Base-by-base conservation (phyloP, 2,113 vertebrate species). In the Albula goreensis region DNA sequence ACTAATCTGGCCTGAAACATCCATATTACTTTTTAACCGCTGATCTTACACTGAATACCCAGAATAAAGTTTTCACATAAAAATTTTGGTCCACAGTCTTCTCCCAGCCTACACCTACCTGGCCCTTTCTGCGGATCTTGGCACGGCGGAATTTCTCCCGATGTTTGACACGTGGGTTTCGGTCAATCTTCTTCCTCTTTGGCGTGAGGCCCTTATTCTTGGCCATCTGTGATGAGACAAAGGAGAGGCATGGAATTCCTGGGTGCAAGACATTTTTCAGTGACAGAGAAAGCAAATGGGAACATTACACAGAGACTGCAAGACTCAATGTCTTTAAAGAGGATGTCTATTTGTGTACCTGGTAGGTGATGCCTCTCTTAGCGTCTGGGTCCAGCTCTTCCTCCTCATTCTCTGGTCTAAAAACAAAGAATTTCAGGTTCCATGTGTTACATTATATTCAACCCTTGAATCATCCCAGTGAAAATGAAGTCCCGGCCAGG, bases 91-190 rank as follows among this genome's bases (percentile, higher is more conserved):
- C 53, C 53, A 56, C 53, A 9, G 56, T 15, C 17, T 11, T 15
- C 9, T 60, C 49, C 49, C 10, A 2, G 49, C 60, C 15, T 53
- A 91, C 91, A 88, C 87, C 60, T 87, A 97, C 96, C 92, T 99
- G 98, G 49, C 98, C 98, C 94, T 96, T 97, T 88, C 98, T 95
- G 84, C 97, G 96, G 88, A 99, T 98, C 83, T 97, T 97, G 83
- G 98, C 98, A 4, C 95, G 94, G 66, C 97, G 94, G 92, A 96
- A 99, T 91, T 99, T 99, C 92, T 99, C 98, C 87, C 97, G 93
- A 60, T 99, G 96, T 90, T 99, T 99, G 77, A 99, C 98, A 90
- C 98, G 93, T 70, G 98, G 98, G 90, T 99, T 99, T 0, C 98
- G 96, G 85, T 99, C 97, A 0, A 99, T 97, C 92, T 99, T 99